phyloP scores from a whole-genome alignment of 2,797 vertebrate genomes.

The Danio choprae region DNA sequence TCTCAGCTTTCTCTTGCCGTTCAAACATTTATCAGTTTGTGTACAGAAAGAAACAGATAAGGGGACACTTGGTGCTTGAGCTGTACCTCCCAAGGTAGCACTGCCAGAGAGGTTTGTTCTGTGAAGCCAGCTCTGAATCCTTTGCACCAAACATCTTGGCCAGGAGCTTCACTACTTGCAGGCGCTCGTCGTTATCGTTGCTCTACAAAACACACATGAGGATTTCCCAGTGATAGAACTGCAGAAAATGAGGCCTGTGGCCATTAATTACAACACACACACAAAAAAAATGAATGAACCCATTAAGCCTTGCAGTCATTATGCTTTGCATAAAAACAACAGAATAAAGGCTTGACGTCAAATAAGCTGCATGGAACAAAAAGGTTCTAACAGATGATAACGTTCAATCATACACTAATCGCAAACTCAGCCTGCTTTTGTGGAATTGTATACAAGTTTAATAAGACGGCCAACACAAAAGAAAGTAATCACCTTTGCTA shows the following conservation, averaged over 20 bases:
- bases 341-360: not conserved
- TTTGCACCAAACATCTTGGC: conserved; percentile 99
- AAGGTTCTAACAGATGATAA: not conserved
- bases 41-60: not conserved
- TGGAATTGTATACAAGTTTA: not conserved
- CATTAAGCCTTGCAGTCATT: not conserved
- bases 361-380: not conserved
- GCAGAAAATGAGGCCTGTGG: not conserved
- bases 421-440: not conserved
- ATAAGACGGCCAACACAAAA: not conserved
- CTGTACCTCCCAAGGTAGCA: conserved; percentile 94
- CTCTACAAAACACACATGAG: conserved; percentile 80
- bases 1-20: not conserved
- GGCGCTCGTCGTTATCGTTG: conserved; percentile 98
- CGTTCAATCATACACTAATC: conserved; percentile 5
- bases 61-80: not conserved
- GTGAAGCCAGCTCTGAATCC: conserved; percentile 94
- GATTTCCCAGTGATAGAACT: conserved; percentile 15
- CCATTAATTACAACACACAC: conserved; percentile 18
- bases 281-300: not conserved
- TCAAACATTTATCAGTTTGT: not conserved
- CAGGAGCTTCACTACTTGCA: conserved; percentile 96
- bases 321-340: conserved; percentile 22
- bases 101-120: conserved; percentile 99
- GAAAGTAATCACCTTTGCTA: conserved; percentile 15